Percentiles rank a stretch among this genome's conserved stretches.
These are phyloP conservation scores for Hermetia illucens DNA, from an alignment of 1,140 invertebrate species.

Conservation along the genomic window DNA sequence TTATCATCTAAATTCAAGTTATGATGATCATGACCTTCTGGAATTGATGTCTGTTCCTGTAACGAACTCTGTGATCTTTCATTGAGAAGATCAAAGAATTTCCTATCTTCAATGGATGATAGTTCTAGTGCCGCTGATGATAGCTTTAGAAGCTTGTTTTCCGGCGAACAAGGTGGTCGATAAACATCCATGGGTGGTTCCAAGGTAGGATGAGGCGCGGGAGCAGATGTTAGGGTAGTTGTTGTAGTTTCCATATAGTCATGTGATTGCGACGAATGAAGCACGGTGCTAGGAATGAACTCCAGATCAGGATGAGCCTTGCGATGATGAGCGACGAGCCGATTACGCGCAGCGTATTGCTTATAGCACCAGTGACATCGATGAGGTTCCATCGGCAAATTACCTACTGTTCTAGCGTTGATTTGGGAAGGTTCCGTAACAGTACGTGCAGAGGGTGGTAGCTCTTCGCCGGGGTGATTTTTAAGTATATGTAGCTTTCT, in stretches of 20 bases:
- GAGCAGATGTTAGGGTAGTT: too few species aligned
- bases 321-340: slow-evolving; percentile 66
- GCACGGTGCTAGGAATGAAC: too few species aligned
- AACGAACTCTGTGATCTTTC: slow-evolving; percentile 1
- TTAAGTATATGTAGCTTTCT: slow-evolving; percentile 74
- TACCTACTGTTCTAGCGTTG: slow-evolving; percentile 57
- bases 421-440: slow-evolving; percentile 44
- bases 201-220: too few species aligned
- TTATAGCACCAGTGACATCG: slow-evolving; percentile 70
- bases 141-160: slow-evolving; percentile 1
- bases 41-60: too few species aligned
- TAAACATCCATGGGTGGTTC: neutral
- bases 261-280: too few species aligned
- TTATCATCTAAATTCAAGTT: neutral
- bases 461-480: slow-evolving; percentile 63
- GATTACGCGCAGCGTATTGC: slow-evolving; percentile 70
- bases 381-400: slow-evolving; percentile 57
- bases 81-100: slow-evolving; percentile 1
- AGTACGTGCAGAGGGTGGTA: slow-evolving; percentile 46
- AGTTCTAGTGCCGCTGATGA: slow-evolving; percentile 2
- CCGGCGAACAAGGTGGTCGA: neutral
- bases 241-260: too few species aligned
- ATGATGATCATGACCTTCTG: too few species aligned
- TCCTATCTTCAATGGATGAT: neutral
- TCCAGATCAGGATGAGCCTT: slow-evolving; percentile 52